These are phyloP conservation scores for Cheiracanthium punctorium DNA, from an alignment of 2,888 invertebrate genomes.

Conservation along the genomic window DNA sequence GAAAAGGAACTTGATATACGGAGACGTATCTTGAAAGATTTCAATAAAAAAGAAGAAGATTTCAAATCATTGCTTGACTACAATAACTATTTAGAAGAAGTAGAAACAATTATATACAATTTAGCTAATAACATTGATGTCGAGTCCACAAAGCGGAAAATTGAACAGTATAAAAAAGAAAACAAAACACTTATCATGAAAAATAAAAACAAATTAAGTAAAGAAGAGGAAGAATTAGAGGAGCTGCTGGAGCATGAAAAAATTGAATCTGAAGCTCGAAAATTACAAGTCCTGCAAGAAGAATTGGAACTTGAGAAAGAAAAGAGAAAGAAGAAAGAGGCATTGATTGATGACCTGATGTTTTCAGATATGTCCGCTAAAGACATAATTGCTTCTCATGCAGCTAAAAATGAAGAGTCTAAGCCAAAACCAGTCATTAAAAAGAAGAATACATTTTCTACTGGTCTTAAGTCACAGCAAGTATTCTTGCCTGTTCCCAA, in stretches of 20 bases:
- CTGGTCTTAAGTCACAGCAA: conserved; percentile 85
- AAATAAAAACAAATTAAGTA: conserved; percentile 77
- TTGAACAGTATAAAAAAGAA: conserved; percentile 92
- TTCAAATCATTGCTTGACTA: conserved; percentile 88
- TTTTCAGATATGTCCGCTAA: conserved; percentile 87
- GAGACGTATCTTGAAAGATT: conserved; percentile 89
- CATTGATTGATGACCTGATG: conserved; percentile 95
- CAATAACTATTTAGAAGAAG: conserved; percentile 97
- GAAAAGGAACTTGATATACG: conserved; percentile 98
- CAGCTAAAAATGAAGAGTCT: conserved; percentile 73
- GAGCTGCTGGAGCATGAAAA: conserved; percentile 84
- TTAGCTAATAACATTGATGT: conserved; percentile 92
- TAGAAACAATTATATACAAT: conserved; percentile 94
- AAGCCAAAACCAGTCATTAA: conserved; percentile 18
- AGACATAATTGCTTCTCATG: conserved; percentile 89
- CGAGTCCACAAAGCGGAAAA: conserved; percentile 89
- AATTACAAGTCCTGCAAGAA: conserved; percentile 79
- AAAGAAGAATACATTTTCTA: conserved; percentile 82
- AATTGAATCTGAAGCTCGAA: conserved; percentile 83
- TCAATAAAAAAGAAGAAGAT: conserved; percentile 96
- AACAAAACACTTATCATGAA: conserved; percentile 81
- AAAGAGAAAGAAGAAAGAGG: conserved; percentile 87
- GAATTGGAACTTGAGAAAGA: conserved; percentile 72
- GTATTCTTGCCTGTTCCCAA: conserved; percentile 83
- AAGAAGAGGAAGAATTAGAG: conserved; percentile 91